Evolutionary conservation across 2,888 invertebrate species (phyloP).

Genomic region (Pterostichus madidus): DNA sequence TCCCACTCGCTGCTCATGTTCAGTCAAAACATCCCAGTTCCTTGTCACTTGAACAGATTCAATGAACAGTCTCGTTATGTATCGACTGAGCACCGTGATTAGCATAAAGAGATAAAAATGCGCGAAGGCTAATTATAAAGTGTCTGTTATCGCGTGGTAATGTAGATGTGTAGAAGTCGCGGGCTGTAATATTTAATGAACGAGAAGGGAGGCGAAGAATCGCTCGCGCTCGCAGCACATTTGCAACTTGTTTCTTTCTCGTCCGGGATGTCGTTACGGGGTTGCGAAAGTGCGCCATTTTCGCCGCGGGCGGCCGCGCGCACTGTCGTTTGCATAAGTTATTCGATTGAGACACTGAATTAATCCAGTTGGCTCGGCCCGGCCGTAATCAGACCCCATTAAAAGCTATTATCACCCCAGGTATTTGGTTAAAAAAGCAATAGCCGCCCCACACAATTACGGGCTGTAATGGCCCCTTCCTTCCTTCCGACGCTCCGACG

Average conservation of each 20-base stretch:
- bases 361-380: slow-evolving; percentile 65
- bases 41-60: background rate
- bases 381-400: slow-evolving; percentile 66
- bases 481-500: slow-evolving; percentile 70
- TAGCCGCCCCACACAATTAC: slow-evolving; percentile 77
- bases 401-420: slow-evolving; percentile 76
- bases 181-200: slow-evolving; percentile 57
- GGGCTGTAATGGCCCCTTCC: slow-evolving; percentile 75
- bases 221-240: slow-evolving; percentile 48
- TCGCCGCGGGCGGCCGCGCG: slow-evolving; percentile 60
- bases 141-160: slow-evolving; percentile 37
- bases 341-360: slow-evolving; percentile 67
- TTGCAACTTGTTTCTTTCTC: slow-evolving; percentile 61
- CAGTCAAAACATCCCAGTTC: slow-evolving; percentile 16
- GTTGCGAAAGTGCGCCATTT: slow-evolving; percentile 64
- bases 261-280: slow-evolving; percentile 39
- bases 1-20: slow-evolving; percentile 15
- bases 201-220: slow-evolving; percentile 49
- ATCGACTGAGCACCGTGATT: background rate
- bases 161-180: slow-evolving; percentile 47
- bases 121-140: slow-evolving; percentile 50
- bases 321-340: slow-evolving; percentile 66
- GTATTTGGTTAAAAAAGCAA: slow-evolving; percentile 78
- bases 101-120: slow-evolving; percentile 49
- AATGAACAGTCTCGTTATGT: background rate